Base-by-base conservation (phyloP, 2,888 invertebrate genomes). In the Matsumyia berberina region DNA sequence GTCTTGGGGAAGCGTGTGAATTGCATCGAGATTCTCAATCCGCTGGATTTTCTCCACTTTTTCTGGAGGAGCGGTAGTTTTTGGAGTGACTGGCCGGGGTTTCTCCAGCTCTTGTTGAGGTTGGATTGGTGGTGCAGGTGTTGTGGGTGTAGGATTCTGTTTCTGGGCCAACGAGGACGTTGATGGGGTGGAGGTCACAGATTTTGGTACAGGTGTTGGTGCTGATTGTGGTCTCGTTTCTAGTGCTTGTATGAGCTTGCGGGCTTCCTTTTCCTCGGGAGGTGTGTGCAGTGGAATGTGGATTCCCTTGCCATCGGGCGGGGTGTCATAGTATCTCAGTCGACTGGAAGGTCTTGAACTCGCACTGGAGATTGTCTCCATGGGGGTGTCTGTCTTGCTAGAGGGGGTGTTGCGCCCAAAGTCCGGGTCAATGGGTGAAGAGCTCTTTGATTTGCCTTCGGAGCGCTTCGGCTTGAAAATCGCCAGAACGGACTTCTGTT, bases 281-380 rank as follows among this genome's bases (percentile, higher is more conserved):
- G 95, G 95, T n/a, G 95, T 95, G 86, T 95, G 95, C 74, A 96
- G 90, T 0, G 96, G 96, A 88, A 96, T 96, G 86, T 95, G 94
- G 67, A 96, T 94, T 69, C 94, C 93, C 57, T 92, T 92, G 0
- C 94, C 95, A 87, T 94, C 94, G 42, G 93, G 91, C 0, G 94
- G 93, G 55, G 94, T 93, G 87, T 95, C 95, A 88, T 95, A 94
- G 89, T 94, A 94, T 86, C 93, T 93, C 46, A 92, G 87, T 5
- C 91, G 89, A 70, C 90, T 91, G 9, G 90, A 89, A 9, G 91
- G 90, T 0, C 90, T 87, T 0, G 91, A 91, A 0, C 89, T 88
- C 0, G 88, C 72, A 4, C 79, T 78, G 15, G 64, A 46, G 31
- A 86, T 69, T 2, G 90, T 88, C 33, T 89, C 86, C 69, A 92